Conservation (phyloP, 2,888 invertebrate genomes). For the Andrena camellia region DNA sequence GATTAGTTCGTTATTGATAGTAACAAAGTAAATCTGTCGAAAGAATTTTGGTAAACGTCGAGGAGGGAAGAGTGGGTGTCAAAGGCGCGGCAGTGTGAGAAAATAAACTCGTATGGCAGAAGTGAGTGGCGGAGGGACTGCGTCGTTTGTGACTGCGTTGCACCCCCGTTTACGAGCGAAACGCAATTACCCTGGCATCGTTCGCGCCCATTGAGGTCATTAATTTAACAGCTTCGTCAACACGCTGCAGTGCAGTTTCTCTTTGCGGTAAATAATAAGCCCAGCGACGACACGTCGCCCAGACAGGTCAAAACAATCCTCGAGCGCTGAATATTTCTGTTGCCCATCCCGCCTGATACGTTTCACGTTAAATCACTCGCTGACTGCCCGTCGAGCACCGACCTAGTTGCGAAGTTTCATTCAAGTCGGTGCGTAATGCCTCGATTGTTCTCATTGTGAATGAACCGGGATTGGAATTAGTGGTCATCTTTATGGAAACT, state of each 20-base stretch:
- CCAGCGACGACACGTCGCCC: no score
- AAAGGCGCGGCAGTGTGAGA: neutral
- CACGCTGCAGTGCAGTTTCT: neutral
- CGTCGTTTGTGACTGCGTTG: slow-evolving; percentile 23
- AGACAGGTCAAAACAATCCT: neutral
- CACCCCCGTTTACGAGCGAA: slow-evolving; percentile 29
- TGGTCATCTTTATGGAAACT: slow-evolving; percentile 3
- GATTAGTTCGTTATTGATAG: no score
- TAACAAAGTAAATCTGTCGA: no score
- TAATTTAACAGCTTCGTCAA: slow-evolving; percentile 45
- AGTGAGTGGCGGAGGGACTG: neutral
- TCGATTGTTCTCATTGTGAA: slow-evolving; percentile 32
- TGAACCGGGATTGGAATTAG: slow-evolving; percentile 27
- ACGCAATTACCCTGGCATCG: slow-evolving; percentile 51
- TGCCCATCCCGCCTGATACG: neutral
- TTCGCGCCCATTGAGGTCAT: slow-evolving; percentile 50
- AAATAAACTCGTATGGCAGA: neutral
- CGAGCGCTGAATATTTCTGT: neutral
- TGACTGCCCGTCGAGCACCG: neutral
- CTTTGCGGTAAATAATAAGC: slow-evolving; percentile 1
- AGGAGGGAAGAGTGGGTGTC: no score
- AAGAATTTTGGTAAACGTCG: no score
- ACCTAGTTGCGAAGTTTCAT: slow-evolving; percentile 44
- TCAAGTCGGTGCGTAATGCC: slow-evolving; percentile 37
- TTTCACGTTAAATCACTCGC: slow-evolving; percentile 24